phyloP scores from a whole-genome alignment of 2,797 vertebrate genomes.

The Ctenopoma kingsleyae region DNA sequence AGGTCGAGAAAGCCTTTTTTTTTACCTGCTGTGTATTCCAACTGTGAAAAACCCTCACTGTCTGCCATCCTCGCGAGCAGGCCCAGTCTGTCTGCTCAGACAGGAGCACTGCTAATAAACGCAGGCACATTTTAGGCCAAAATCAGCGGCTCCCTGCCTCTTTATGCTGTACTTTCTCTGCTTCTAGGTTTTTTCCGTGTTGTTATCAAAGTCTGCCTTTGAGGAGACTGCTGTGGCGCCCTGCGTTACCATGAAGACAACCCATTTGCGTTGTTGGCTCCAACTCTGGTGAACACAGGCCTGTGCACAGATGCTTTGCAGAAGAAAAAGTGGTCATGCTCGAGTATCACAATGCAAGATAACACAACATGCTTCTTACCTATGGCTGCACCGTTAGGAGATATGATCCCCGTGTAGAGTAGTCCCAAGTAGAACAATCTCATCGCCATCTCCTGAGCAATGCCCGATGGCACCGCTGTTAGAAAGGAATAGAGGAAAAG shows the following conservation, averaged over 20 bases:
- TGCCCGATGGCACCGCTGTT: conserved; percentile 78
- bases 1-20: conserved; percentile 30
- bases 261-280: conserved; percentile 29
- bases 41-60: conserved; percentile 59
- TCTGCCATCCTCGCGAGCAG: conserved; percentile 59
- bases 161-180: conserved; percentile 44
- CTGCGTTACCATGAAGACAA: conserved; percentile 25
- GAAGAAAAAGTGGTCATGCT: conserved; percentile 54
- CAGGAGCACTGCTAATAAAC: conserved; percentile 37
- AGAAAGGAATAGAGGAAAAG: conserved; percentile 74
- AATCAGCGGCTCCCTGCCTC: conserved; percentile 26
- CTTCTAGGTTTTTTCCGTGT: conserved; percentile 26
- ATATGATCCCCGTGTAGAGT: conserved; percentile 75
- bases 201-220: conserved; percentile 23
- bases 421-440: conserved; percentile 83
- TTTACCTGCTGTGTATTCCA: conserved; percentile 66
- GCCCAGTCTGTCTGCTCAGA: conserved; percentile 66
- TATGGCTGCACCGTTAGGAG: conserved; percentile 76
- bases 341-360: conserved; percentile 65
- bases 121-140: conserved; percentile 52
- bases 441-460: conserved; percentile 84
- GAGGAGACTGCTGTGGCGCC: conserved; percentile 26
- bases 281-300: conserved; percentile 64
- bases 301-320: conserved; percentile 70
- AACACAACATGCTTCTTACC: conserved; percentile 80